Base-by-base conservation (phyloP, 2,113 vertebrate species). In the Silurus meridionalis region DNA sequence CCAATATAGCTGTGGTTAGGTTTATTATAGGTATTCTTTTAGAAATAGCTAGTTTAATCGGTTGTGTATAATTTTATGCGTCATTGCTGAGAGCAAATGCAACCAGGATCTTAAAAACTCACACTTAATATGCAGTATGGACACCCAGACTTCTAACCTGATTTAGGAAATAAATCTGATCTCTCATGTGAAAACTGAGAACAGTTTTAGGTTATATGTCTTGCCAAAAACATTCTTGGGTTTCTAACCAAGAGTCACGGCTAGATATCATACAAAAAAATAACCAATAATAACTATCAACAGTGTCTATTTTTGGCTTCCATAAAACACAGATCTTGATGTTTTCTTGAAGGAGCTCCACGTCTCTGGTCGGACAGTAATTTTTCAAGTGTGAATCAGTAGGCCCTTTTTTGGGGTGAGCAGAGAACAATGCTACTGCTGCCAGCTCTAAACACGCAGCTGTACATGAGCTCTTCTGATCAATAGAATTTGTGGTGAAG, bases 401-500 rank as follows among this genome's bases (percentile, higher is more conserved):
- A 11, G 60, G 28, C 53, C 5, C 19, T 69, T 28, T 79, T 28
- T 17, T 69, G 11, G 67, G 67, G 55, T 52, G 46, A 74, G 37
- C 15, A 37, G 23, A 74, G 66, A 74, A 63, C 37, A 63, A 46
- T 74, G 58, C 14, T 50, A 28, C 63, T 69, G 77, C 63, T 74
- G 57, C 81, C 25, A 17, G 75, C 75, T 85, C 75, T 85, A 9
- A 78, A 55, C 64, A 8, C 77, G 80, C 37, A 48, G 63, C 78
- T 81, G 55, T 81, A 46, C 21, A 80, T 48, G n/a, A 60, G 66
- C 48, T 82, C 67, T 82, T 64, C 66, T 86, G 79, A 86, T 86
- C 85, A 82, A 86, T 86, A 86, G 37, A 46, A 57, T 86, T 48
- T 86, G 46, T 86, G 80, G 60, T 85, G 63, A 64, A 79, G 84